A percentile compares a stretch with the other conserved stretches of the same genome.
Conservation (phyloP, 2,888 invertebrate species). For the Subacronicta megacephala region DNA sequence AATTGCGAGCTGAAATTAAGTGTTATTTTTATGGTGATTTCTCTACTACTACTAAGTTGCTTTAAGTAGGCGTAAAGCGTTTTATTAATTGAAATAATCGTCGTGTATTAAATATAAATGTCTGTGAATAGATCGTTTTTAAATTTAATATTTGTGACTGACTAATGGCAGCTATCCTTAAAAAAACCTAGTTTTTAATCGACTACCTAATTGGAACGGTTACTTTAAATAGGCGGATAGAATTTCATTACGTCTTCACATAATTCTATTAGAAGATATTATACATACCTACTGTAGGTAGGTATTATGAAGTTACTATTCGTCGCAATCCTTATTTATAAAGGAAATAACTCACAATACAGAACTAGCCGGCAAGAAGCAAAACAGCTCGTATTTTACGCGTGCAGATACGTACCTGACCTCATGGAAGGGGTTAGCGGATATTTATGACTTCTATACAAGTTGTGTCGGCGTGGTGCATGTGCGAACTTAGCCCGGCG, state of each 20-base stretch:
- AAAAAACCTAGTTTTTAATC: too few relatives aligned
- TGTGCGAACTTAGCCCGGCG: constrained; percentile 82
- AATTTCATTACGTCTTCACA: too few relatives aligned
- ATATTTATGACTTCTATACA: constrained; percentile 77
- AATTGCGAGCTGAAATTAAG: constrained; percentile 89
- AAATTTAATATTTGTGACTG: constrained; percentile 4
- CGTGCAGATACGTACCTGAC: constrained; percentile 68
- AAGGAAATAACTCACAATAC: constrained; percentile 14
- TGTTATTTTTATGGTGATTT: constrained; percentile 90
- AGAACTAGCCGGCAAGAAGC: constrained; percentile 33
- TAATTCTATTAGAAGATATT: not conserved
- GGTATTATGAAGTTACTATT: not conserved
- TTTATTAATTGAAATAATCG: constrained; percentile 86
- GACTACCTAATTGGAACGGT: too few relatives aligned
- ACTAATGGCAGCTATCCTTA: too few relatives aligned
- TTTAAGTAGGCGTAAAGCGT: constrained; percentile 86
- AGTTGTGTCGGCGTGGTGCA: constrained; percentile 70
- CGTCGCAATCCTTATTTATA: constrained; percentile 13
- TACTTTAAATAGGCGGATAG: too few relatives aligned
- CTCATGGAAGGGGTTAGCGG: constrained; percentile 75
- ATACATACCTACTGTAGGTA: not conserved
- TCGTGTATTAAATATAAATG: constrained; percentile 56
- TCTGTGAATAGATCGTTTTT: constrained; percentile 44
- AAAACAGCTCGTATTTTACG: constrained; percentile 54
- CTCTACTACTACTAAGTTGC: constrained; percentile 88